phyloP scores from a whole-genome alignment of 2,888 invertebrate species.

The Heliconius charithonia region DNA sequence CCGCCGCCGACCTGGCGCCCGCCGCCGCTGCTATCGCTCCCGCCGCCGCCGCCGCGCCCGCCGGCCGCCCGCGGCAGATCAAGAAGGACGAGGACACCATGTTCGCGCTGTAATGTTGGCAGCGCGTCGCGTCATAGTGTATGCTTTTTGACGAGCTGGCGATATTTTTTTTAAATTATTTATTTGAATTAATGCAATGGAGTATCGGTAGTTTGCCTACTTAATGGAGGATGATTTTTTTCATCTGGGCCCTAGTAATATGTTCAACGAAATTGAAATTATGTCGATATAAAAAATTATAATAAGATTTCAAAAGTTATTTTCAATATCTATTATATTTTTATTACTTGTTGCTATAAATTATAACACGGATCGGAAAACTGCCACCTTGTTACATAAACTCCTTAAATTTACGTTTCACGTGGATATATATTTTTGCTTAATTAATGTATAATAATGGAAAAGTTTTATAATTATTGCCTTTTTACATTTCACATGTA shows the following conservation, averaged over 20 bases:
- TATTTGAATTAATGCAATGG: neutral
- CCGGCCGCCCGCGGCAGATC: constrained; percentile 73
- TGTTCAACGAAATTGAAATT: neutral
- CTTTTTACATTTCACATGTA: neutral
- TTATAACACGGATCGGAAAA: neutral
- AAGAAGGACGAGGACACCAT: constrained; percentile 84
- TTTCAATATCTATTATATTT: neutral
- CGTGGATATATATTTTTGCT: neutral
- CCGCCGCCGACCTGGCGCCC: constrained; percentile 60
- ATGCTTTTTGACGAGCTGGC: neutral
- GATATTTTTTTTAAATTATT: neutral
- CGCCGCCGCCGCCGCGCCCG: constrained; percentile 67
- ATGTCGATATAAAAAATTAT: neutral
- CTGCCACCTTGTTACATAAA: neutral
- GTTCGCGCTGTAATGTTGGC: constrained; percentile 82
- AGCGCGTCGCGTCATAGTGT: constrained; percentile 13
- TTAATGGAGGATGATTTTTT: neutral
- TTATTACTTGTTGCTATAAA: neutral
- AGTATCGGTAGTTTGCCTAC: neutral
- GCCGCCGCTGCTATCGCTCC: constrained; percentile 56
- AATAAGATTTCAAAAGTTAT: neutral
- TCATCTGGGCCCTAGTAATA: neutral
- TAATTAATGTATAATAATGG: neutral
- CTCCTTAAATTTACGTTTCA: neutral
- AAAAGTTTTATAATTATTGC: neutral